Percentiles rank a stretch among this genome's conserved stretches.
Evolutionary conservation across 2,113 vertebrate genomes (phyloP).

Genomic region (Dolichallabes microphthalmus): DNA sequence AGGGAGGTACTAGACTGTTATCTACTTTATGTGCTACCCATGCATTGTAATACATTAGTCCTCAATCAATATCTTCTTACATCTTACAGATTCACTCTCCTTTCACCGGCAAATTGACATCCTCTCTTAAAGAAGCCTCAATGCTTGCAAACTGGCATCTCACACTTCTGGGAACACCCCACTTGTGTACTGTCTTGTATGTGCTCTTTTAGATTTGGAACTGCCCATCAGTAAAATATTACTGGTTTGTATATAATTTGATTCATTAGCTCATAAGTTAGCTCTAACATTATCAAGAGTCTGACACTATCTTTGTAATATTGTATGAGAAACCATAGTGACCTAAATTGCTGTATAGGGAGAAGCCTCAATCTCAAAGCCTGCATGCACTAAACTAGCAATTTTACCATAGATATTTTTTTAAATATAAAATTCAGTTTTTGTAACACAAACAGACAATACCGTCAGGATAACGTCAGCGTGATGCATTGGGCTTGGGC

Average conservation of each 20-base stretch:
- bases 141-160: not conserved
- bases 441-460: not conserved
- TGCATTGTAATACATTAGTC: not conserved
- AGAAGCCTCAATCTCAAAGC: not conserved
- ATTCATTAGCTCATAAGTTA: not conserved
- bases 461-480: not conserved
- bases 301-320: not conserved
- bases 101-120: not conserved
- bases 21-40: not conserved
- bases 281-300: not conserved
- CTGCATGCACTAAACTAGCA: not conserved
- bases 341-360: not conserved
- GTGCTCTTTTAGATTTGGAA: not conserved
- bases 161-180: not conserved
- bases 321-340: not conserved
- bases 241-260: not conserved
- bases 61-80: not conserved
- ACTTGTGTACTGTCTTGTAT: not conserved
- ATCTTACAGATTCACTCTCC: not conserved
- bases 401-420: not conserved
- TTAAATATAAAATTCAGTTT: not conserved
- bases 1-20: not conserved
- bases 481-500: not conserved
- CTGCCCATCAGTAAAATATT: not conserved
- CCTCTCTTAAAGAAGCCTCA: not conserved